A percentile compares a stretch with the other conserved stretches of the same genome.
phyloP scores from a whole-genome alignment of 1,140 invertebrate species.

The Telenomus remus region DNA sequence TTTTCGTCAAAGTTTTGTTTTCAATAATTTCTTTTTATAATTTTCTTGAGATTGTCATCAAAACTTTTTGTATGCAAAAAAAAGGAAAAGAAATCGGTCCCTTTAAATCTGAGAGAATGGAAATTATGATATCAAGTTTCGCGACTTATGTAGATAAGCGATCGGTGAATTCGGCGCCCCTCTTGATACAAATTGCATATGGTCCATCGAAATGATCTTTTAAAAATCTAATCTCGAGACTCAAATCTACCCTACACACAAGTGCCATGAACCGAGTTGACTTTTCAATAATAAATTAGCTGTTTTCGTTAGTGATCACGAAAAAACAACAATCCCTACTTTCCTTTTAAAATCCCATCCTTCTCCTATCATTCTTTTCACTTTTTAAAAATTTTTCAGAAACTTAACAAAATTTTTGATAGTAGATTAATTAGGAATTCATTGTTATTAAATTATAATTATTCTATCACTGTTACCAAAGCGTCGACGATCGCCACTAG shows the following conservation, averaged over 20 bases:
- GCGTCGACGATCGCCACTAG: constrained; percentile 56
- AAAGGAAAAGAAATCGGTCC: too few species aligned
- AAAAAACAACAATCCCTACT: too few species aligned
- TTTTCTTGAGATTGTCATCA: too few species aligned
- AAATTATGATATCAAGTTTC: constrained; percentile 22
- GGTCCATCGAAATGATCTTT: constrained; percentile 56
- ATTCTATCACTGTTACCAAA: constrained; percentile 47
- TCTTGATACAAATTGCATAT: constrained; percentile 58
- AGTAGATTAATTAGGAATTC: too few species aligned
- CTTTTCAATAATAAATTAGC: constrained; percentile 58
- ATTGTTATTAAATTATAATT: not conserved
- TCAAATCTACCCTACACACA: constrained; percentile 60
- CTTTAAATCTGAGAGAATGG: not conserved
- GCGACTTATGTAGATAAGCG: constrained; percentile 35
- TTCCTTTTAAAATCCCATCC: too few species aligned
- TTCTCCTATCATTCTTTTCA: too few species aligned
- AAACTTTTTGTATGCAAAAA: not conserved
- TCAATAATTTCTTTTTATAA: too few species aligned
- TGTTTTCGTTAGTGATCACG: constrained; percentile 54
- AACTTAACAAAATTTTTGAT: too few species aligned
- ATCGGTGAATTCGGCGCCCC: constrained; percentile 38
- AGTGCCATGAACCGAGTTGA: constrained; percentile 39
- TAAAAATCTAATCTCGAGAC: constrained; percentile 60
- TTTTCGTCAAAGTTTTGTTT: too few species aligned
- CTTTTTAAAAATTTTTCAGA: too few species aligned